A percentile compares a stretch with the other conserved stretches of the same genome.
Conservation (phyloP, 1,140 invertebrate species). For the Phocides pigmalion region DNA sequence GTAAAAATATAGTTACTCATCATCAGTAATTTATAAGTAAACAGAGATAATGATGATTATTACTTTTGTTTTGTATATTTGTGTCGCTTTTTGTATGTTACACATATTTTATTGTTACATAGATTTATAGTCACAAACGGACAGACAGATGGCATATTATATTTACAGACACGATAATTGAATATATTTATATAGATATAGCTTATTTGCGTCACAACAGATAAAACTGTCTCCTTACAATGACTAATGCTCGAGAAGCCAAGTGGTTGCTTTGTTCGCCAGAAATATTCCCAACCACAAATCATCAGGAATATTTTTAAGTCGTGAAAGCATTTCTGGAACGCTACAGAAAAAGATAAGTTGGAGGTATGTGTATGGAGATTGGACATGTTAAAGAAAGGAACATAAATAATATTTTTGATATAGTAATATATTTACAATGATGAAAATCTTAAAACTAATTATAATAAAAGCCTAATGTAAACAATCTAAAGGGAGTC, state of each 20-base stretch:
- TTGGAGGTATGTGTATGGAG: background rate
- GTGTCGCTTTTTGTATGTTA: too few species aligned
- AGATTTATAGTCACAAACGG: background rate
- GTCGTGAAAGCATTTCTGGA: conserved; percentile 60
- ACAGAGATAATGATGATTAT: too few species aligned
- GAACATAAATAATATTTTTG: background rate
- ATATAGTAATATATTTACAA: too few species aligned
- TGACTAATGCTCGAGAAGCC: conserved; percentile 33
- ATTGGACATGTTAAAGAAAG: background rate
- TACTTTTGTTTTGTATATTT: too few species aligned
- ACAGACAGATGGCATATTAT: background rate
- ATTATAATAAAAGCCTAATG: too few species aligned
- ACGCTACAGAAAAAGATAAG: conserved; percentile 50
- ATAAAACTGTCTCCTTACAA: conserved; percentile 33
- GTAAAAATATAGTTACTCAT: too few species aligned
- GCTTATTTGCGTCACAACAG: conserved; percentile 18
- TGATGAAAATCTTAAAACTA: too few species aligned
- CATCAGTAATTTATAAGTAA: too few species aligned
- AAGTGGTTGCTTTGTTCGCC: conserved; percentile 41
- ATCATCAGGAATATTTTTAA: conserved; percentile 67
- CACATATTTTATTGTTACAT: too few species aligned
- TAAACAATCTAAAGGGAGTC: too few species aligned
- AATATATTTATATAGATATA: conserved; percentile 27
- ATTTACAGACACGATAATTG: conserved; percentile 16
- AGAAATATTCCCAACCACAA: conserved; percentile 63